Evolutionary conservation across 2,888 invertebrate genomes (phyloP).

Genomic region (Mesorhabditis spiculigera): DNA sequence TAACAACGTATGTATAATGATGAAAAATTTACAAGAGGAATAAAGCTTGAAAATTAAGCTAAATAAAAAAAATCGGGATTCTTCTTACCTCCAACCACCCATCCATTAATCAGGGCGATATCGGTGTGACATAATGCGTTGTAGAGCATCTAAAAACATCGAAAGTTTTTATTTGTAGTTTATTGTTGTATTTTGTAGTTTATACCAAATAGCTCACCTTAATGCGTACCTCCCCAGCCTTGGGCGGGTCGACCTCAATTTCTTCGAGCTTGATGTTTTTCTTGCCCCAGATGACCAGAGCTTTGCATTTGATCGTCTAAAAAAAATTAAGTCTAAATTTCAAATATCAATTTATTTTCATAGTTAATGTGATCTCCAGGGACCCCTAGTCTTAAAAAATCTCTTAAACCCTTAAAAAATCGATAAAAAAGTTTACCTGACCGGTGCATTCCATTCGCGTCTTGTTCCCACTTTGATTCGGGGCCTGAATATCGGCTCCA

Average conservation of each 20-base stretch:
- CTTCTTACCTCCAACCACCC: neutral
- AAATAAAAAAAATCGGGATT: too few relatives aligned
- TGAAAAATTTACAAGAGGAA: neutral
- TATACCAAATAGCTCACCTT: neutral
- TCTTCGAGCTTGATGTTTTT: conserved; percentile 3
- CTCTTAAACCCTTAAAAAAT: too few relatives aligned
- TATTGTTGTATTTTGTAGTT: too few relatives aligned
- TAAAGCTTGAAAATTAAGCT: neutral
- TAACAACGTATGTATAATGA: neutral
- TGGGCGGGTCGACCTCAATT: neutral
- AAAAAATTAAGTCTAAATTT: neutral
- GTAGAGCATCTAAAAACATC: conserved; percentile 1
- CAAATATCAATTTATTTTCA: too few relatives aligned
- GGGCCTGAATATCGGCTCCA: too few relatives aligned
- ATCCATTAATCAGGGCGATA: neutral
- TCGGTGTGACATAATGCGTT: conserved; percentile 4
- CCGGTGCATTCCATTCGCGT: too few relatives aligned
- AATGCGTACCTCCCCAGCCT: neutral
- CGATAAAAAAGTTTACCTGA: too few relatives aligned
- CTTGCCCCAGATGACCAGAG: neutral
- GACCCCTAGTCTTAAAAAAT: too few relatives aligned
- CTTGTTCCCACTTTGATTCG: too few relatives aligned
- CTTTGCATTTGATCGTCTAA: neutral
- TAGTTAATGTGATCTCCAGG: too few relatives aligned
- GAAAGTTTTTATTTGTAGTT: neutral